A percentile compares a stretch with the other conserved stretches of the same genome.
Conservation (phyloP, 2,797 vertebrate species). For the Phoebastria nigripes region DNA sequence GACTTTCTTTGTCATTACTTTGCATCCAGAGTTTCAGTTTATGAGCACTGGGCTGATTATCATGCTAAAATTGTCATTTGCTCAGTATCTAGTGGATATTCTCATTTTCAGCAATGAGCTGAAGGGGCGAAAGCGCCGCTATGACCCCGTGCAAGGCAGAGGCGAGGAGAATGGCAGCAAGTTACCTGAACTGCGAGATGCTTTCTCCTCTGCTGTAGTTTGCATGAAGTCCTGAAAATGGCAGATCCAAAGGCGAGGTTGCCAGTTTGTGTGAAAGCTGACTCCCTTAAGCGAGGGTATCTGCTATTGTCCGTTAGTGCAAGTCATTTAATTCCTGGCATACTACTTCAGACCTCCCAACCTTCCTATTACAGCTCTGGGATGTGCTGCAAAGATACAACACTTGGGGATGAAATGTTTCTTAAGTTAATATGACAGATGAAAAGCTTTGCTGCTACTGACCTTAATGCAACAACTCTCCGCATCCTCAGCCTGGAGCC, state of each 20-base stretch:
- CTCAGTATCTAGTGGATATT: background rate
- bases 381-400: background rate
- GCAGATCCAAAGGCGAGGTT: background rate
- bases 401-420: background rate
- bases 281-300: background rate
- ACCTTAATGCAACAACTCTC: background rate
- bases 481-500: background rate
- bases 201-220: background rate
- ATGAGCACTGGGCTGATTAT: background rate
- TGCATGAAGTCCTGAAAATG: background rate
- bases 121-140: accelerated
- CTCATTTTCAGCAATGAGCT: background rate
- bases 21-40: background rate
- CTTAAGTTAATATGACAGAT: background rate
- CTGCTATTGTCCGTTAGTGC: background rate
- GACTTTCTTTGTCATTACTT: background rate
- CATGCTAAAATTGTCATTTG: background rate
- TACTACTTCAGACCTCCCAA: background rate
- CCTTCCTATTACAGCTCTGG: background rate
- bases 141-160: background rate
- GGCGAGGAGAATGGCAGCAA: background rate
- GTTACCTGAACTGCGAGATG: background rate
- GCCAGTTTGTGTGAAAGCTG: background rate
- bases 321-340: background rate
- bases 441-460: background rate